These are phyloP conservation scores for Nemurella pictetii DNA, from an alignment of 2,888 invertebrate species.

Conservation along the genomic window DNA sequence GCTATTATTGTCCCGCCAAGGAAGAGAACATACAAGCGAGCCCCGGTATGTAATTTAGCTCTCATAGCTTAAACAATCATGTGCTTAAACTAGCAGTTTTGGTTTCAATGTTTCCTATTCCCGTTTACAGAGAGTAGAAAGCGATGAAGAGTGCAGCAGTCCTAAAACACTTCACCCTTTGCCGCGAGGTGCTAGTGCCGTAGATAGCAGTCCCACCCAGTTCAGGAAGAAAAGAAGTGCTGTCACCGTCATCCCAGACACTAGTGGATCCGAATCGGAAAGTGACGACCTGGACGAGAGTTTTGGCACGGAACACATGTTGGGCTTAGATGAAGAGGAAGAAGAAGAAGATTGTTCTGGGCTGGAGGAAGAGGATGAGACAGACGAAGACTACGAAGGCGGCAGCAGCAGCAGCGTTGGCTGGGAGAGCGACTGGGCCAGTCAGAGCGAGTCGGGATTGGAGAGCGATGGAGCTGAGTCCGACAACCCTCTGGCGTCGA, in stretches of 20 bases:
- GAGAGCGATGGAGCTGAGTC: neutral
- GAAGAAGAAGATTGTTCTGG: constrained; percentile 44
- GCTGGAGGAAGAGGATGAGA: neutral
- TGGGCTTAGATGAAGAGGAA: constrained; percentile 33
- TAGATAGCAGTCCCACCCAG: neutral
- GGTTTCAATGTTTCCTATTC: neutral
- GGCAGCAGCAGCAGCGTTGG: constrained; percentile 46
- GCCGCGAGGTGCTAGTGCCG: constrained; percentile 43
- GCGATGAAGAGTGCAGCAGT: constrained; percentile 48
- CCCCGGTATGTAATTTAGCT: neutral
- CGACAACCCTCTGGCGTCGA: neutral
- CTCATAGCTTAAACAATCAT: too few relatives aligned
- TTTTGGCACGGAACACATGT: constrained; percentile 42
- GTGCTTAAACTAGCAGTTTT: too few relatives aligned
- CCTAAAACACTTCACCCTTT: too few relatives aligned
- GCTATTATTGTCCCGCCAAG: neutral
- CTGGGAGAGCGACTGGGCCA: constrained; percentile 52
- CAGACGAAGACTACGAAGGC: constrained; percentile 14
- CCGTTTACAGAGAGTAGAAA: neutral
- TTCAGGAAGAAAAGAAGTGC: neutral
- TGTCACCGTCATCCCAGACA: neutral
- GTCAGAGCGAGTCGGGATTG: constrained; percentile 41
- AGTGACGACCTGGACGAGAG: constrained; percentile 45
- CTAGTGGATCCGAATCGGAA: constrained; percentile 13
- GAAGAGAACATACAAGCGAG: neutral